phyloP scores from a whole-genome alignment of 1,140 invertebrate species.

The Phocides pigmalion region DNA sequence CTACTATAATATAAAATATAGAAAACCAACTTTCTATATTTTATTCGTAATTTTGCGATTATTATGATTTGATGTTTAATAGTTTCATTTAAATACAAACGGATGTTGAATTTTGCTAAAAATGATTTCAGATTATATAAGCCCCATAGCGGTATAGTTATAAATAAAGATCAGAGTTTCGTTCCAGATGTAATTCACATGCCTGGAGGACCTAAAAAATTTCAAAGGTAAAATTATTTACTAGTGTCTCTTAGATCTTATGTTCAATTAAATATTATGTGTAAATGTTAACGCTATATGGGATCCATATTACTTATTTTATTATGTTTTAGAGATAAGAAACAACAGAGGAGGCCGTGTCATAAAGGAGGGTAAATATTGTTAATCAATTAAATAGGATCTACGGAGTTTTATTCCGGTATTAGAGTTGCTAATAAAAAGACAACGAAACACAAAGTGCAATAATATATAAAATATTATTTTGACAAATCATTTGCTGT shows the following conservation, averaged over 20 bases:
- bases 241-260: no score
- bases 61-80: no score
- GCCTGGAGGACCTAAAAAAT: conserved; percentile 55
- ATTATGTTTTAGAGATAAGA: conserved; percentile 40
- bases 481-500: no score
- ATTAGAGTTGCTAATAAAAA: no score
- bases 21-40: no score
- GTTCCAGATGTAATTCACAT: conserved; percentile 59
- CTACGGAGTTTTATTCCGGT: background rate
- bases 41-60: no score
- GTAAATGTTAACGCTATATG: no score
- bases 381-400: background rate
- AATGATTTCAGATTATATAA: conserved; percentile 63
- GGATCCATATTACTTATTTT: background rate
- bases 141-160: conserved; percentile 71
- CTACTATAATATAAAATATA: no score
- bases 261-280: no score
- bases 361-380: conserved; percentile 58
- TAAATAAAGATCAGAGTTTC: conserved; percentile 63
- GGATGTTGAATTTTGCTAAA: background rate
- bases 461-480: no score
- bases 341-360: conserved; percentile 43
- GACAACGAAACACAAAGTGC: no score
- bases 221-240: conserved; percentile 34
- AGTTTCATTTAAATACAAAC: no score